These are phyloP conservation scores for Diplogasteroides magnus DNA, from an alignment of 1,140 invertebrate genomes.

Conservation along the genomic window DNA sequence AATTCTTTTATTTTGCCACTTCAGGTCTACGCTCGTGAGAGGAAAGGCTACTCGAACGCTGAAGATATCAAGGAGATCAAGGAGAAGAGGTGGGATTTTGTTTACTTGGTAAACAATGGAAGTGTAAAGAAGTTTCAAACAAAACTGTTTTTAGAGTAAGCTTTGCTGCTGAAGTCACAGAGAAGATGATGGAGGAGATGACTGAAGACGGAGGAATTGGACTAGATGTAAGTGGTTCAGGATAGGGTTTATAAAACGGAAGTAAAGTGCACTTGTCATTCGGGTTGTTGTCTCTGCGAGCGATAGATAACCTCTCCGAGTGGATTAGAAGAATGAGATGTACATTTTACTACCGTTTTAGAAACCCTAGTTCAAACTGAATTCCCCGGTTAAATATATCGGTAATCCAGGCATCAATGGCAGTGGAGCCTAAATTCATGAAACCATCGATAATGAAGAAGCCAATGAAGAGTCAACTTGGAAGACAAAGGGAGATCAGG, in stretches of 20 bases:
- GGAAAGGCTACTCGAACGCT: slow-evolving; percentile 28
- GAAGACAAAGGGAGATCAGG: slow-evolving; percentile 40
- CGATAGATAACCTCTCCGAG: no score
- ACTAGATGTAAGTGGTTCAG: no score
- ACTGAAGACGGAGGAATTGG: no score
- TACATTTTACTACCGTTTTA: no score
- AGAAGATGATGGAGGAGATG: slow-evolving; percentile 39
- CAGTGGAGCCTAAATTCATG: slow-evolving; percentile 26
- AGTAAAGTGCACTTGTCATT: no score
- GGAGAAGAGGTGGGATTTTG: slow-evolving; percentile 17
- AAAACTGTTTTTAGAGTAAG: slow-evolving; percentile 39
- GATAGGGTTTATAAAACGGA: no score
- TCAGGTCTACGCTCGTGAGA: slow-evolving; percentile 6
- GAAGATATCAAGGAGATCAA: slow-evolving; percentile 32
- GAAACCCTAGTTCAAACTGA: no score
- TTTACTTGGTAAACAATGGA: neutral
- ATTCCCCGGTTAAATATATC: no score
- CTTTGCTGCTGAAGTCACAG: slow-evolving; percentile 51
- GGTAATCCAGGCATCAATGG: slow-evolving; percentile 8
- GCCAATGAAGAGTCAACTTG: slow-evolving; percentile 53
- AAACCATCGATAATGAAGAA: slow-evolving; percentile 51
- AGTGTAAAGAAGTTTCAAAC: slow-evolving; percentile 7
- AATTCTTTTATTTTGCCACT: no score
- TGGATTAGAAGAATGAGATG: no score
- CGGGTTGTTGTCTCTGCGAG: no score